Evolutionary conservation across 2,113 vertebrate species (phyloP).

Genomic region (Takifugu bimaculatus): DNA sequence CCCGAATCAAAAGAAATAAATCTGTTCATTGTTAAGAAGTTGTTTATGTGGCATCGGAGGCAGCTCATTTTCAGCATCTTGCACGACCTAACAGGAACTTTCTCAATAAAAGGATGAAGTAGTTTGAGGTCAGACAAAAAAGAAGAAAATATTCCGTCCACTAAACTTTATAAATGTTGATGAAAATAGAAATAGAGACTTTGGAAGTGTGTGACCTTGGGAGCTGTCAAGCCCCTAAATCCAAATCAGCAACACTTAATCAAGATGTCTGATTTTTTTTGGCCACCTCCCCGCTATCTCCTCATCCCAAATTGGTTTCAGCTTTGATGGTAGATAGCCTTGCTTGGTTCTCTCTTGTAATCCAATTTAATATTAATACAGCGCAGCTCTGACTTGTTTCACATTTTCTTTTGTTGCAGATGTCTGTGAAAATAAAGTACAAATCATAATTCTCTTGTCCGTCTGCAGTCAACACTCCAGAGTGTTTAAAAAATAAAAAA

Average conservation of each 20-base stretch:
- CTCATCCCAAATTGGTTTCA: background rate
- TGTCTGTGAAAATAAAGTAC: too few species aligned
- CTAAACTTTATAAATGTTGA: background rate
- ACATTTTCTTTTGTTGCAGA: too few species aligned
- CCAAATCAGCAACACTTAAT: too few species aligned
- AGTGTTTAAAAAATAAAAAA: too few species aligned
- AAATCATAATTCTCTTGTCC: too few species aligned
- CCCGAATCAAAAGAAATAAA: background rate
- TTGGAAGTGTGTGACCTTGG: too few species aligned
- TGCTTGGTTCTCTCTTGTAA: constrained; percentile 19
- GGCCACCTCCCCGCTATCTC: too few species aligned
- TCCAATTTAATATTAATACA: constrained; percentile 37
- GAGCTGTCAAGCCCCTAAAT: too few species aligned
- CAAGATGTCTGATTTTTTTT: too few species aligned
- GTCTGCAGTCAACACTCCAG: too few species aligned
- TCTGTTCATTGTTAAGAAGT: background rate
- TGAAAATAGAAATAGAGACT: background rate
- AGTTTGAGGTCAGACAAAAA: background rate
- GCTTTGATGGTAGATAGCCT: constrained; percentile 33
- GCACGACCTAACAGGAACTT: background rate
- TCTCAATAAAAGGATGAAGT: background rate
- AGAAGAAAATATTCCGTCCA: background rate
- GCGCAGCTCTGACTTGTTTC: too few species aligned
- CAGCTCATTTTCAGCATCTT: background rate
- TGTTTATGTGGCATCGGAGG: background rate